These are phyloP conservation scores for Drosophila varians DNA, from an alignment of 1,140 invertebrate genomes.

Conservation along the genomic window DNA sequence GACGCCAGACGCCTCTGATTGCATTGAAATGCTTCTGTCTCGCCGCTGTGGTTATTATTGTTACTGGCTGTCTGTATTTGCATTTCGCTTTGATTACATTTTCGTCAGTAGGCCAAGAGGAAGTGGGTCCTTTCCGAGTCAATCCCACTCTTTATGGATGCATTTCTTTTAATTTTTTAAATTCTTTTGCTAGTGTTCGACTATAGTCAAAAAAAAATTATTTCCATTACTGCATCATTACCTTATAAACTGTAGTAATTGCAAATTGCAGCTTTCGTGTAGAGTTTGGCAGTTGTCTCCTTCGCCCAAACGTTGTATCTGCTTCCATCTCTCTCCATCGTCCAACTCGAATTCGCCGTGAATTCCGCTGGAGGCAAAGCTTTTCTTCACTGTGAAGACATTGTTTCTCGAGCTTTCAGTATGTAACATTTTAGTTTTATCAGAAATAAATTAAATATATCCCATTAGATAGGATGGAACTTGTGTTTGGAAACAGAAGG, in stretches of 20 bases:
- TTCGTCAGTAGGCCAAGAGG: not conserved
- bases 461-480: too few species aligned
- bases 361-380: not conserved
- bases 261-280: constrained; percentile 34
- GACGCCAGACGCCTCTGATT: too few species aligned
- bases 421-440: not conserved
- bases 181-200: too few species aligned
- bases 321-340: constrained; percentile 6
- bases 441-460: not conserved
- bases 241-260: too few species aligned
- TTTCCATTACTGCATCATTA: not conserved
- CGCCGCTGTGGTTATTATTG: constrained; percentile 18
- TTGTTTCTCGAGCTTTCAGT: not conserved
- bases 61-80: constrained; percentile 41
- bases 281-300: constrained; percentile 35
- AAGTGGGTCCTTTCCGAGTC: not conserved
- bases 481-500: too few species aligned
- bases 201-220: too few species aligned
- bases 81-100: constrained; percentile 48
- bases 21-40: constrained; percentile 49
- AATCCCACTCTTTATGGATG: not conserved
- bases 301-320: constrained; percentile 4
- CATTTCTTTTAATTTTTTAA: not conserved
- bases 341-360: not conserved
- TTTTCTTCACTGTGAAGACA: not conserved